Evolutionary conservation across 30 jellyfish, hydroid and myxozoan genomes (phyloP).

Genomic region (Rhopilema esculentum): DNA sequence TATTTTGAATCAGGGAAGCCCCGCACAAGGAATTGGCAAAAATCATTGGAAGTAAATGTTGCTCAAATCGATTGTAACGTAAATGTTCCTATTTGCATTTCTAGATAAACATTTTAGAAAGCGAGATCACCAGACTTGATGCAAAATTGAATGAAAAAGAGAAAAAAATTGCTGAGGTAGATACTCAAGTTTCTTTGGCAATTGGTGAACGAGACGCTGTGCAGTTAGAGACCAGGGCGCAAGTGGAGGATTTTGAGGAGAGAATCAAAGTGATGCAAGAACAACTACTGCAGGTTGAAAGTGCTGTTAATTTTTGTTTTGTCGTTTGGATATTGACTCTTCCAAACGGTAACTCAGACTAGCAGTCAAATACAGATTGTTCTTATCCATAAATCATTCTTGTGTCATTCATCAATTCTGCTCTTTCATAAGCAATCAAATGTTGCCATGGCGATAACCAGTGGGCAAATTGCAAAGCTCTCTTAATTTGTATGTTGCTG

Average conservation of each 20-base stretch:
- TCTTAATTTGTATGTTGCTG: too few relatives aligned
- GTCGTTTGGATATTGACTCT: too few relatives aligned
- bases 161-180: constrained; percentile 41
- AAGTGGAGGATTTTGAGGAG: constrained; percentile 74
- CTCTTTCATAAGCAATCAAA: too few relatives aligned
- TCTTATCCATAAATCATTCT: too few relatives aligned
- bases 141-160: constrained; percentile 29
- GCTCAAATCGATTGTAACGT: neutral
- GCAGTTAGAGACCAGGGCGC: constrained; percentile 77
- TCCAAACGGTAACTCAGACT: too few relatives aligned
- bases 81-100: neutral
- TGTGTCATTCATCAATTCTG: too few relatives aligned
- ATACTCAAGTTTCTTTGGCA: constrained; percentile 64
- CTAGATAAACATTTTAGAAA: constrained; percentile 63
- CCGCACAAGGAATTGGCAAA: neutral
- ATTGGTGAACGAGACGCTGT: constrained; percentile 84
- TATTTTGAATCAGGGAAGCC: too few relatives aligned
- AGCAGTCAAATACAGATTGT: too few relatives aligned
- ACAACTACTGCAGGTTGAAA: constrained; percentile 71
- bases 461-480: too few relatives aligned
- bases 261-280: constrained; percentile 67
- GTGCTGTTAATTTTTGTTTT: neutral
- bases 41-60: neutral
- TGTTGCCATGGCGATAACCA: too few relatives aligned
- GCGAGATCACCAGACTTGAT: constrained; percentile 40